Conservation (phyloP, 2,888 invertebrate genomes). For the Odontomyia ornata region DNA sequence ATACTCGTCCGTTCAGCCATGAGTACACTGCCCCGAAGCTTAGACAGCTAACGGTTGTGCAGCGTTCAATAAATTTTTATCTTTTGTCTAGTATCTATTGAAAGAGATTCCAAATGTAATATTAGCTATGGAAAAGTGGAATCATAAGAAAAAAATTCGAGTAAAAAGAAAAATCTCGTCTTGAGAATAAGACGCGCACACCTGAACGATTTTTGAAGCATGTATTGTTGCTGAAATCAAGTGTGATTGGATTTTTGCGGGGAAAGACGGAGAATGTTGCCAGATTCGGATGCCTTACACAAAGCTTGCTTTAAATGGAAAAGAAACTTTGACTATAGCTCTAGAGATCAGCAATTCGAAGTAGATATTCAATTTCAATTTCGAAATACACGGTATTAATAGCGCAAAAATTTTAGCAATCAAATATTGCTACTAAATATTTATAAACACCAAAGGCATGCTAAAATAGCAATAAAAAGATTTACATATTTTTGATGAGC, state of each 20-base stretch:
- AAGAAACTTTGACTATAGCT: neutral
- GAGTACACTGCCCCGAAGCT: conserved; percentile 30
- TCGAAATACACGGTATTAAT: no score
- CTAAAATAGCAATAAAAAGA: no score
- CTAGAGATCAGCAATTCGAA: neutral
- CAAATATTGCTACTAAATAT: no score
- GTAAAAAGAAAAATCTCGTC: neutral
- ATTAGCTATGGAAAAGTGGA: neutral
- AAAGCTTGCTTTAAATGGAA: neutral
- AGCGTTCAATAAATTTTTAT: conserved; percentile 33
- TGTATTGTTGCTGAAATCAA: no score
- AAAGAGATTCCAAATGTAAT: conserved; percentile 21
- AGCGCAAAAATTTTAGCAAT: no score
- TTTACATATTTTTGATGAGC: no score
- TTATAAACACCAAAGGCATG: no score
- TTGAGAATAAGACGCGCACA: neutral
- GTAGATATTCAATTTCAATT: no score
- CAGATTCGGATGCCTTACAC: neutral
- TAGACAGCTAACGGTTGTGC: conserved; percentile 35
- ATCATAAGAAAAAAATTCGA: neutral
- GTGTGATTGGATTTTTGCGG: neutral
- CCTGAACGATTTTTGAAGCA: conserved; percentile 12
- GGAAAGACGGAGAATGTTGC: neutral
- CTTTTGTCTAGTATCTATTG: conserved; percentile 37
- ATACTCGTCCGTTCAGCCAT: neutral